Evolutionary conservation across 64 coral and sea anemone species (phyloP).

Genomic region (Hydrozoanthus tunicans): DNA sequence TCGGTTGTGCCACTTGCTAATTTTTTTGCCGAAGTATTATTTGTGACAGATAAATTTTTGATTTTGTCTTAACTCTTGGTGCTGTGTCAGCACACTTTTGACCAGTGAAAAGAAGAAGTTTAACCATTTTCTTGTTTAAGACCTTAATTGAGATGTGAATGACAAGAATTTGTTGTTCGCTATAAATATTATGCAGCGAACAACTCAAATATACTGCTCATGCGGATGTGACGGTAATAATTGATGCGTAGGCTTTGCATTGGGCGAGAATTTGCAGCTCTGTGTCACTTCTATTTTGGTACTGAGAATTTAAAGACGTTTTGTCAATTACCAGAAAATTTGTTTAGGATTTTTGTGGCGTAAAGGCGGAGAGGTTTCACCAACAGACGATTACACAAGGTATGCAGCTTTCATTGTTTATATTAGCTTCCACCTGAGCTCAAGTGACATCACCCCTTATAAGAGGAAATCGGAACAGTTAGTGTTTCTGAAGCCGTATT

Average conservation of each 20-base stretch:
- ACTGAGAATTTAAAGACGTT: not conserved
- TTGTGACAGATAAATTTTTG: not conserved
- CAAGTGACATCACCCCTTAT: conserved; percentile 34
- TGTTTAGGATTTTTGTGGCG: not conserved
- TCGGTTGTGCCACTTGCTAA: not conserved
- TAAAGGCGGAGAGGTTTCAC: not conserved
- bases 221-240: conserved; percentile 33
- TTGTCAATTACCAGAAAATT: conserved; percentile 1
- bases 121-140: too few species aligned
- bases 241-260: not conserved
- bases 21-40: not conserved
- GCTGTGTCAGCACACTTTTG: too few species aligned
- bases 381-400: conserved; percentile 29
- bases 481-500: not conserved
- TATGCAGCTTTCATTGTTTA: conserved; percentile 18
- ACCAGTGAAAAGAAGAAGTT: too few species aligned
- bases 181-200: not conserved
- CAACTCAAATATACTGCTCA: not conserved
- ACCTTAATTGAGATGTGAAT: not conserved
- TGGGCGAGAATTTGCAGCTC: not conserved
- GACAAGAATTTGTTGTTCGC: conserved; percentile 2
- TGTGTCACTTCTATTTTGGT: conserved; percentile 28
- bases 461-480: not conserved
- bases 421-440: conserved; percentile 11
- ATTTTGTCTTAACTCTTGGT: not conserved